Base-by-base conservation (phyloP, 2,113 vertebrate species). In the Muscicapa adusta region DNA sequence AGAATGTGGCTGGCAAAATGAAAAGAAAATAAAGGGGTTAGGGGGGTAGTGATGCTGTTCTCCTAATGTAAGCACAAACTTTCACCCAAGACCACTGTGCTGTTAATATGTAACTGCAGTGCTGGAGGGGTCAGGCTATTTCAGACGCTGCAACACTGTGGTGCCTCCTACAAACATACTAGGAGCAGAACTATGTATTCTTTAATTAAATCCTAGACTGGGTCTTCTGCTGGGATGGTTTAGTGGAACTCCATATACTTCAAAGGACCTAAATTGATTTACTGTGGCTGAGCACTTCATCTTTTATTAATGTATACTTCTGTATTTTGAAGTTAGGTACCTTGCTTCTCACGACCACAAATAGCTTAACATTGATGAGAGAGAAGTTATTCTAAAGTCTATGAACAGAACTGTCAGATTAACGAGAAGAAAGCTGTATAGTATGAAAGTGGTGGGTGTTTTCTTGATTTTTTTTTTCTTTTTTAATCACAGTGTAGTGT, bases 81-180 rank as follows among this genome's bases (percentile, higher is more conserved):
- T 97, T 94, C 79, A 82, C 57, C 28, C 62, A 88, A 93, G 94
- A 94, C 81, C 61, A 51, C 72, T 85, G 85, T 13, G 4, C 50
- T 56, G 96, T 98, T 98, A 98, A 97, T 97, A 6, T 29, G 93
- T 98, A 96, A 97, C 94, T 93, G 84, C 92, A 94, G 90, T 91
- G 96, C 94, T 45, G 7, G 66, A 85, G 33, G 42, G 95, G 88
- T 96, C 94, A 96, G 72, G 45, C 58, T 92, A 5, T 94, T 97
- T 79, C 89, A 91, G 94, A 72, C 51, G 33, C 53, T 70, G 82
- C 25, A 72, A 7, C 33, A 5, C 51, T 88, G 23, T 70, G 77
- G 57, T 91, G 73, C 56, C 87, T 89, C 90, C 80, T 74, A 47
- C 57, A 56, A 81, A 82, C 26, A 22, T 85, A 86, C 78, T 14